Evolutionary conservation across 2,888 invertebrate species (phyloP).

Genomic region (Xestoiulus laeticollis): DNA sequence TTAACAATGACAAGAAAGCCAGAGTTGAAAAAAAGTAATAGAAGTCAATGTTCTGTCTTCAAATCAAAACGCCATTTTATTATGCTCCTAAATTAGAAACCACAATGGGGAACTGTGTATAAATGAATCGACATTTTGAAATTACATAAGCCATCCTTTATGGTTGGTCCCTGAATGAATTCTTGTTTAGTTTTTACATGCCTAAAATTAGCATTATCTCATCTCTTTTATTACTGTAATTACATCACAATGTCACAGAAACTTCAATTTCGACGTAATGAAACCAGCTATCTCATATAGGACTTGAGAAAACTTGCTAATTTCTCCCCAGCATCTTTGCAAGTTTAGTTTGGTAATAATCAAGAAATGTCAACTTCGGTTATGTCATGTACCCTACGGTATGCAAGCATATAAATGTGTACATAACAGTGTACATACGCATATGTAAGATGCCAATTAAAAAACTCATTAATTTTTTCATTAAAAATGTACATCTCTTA

Average conservation of each 20-base stretch:
- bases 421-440: neutral
- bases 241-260: neutral
- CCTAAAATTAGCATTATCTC: neutral
- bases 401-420: neutral
- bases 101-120: too few species aligned
- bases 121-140: too few species aligned
- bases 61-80: too few species aligned
- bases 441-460: neutral
- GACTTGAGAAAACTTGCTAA: neutral
- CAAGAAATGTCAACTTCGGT: conserved; percentile 13
- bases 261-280: neutral
- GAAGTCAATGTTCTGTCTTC: too few species aligned
- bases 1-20: too few species aligned
- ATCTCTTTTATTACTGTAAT: neutral
- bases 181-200: neutral
- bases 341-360: neutral
- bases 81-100: too few species aligned
- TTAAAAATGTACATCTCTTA: neutral
- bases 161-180: neutral
- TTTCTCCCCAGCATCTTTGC: neutral
- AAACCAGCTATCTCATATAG: neutral
- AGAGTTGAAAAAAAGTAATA: too few species aligned
- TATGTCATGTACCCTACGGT: neutral
- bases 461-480: conserved; percentile 24
- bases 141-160: neutral